Evolutionary conservation across 2,888 invertebrate genomes (phyloP).

Genomic region (Drosophila monieri): DNA sequence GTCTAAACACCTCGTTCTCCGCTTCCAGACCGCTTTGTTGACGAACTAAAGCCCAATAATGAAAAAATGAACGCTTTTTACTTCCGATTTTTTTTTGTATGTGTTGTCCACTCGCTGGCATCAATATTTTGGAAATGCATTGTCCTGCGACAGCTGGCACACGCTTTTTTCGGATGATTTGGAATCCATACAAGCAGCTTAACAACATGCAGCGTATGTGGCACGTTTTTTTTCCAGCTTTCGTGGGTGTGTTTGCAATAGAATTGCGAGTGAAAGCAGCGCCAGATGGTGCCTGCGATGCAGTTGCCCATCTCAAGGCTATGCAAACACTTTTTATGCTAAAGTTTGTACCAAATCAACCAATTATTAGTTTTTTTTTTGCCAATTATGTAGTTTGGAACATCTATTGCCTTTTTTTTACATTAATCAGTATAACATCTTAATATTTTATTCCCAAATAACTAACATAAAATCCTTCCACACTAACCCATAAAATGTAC

Average conservation of each 20-base stretch:
- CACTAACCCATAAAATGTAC: too few relatives aligned
- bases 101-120: constrained; percentile 17
- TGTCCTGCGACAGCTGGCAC: constrained; percentile 71
- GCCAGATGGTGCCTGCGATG: constrained; percentile 55
- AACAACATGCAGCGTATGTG: constrained; percentile 59
- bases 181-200: constrained; percentile 72
- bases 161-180: constrained; percentile 68
- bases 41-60: constrained; percentile 11
- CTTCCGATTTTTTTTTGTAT: constrained; percentile 70
- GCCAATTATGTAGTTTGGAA: background rate
- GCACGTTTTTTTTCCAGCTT: constrained; percentile 37
- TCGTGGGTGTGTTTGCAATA: constrained; percentile 43
- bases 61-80: constrained; percentile 55
- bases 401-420: too few relatives aligned
- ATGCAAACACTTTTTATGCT: background rate
- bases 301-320: constrained; percentile 19
- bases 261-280: constrained; percentile 39
- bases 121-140: constrained; percentile 53
- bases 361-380: background rate
- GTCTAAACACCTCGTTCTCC: constrained; percentile 68
- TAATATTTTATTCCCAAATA: too few relatives aligned
- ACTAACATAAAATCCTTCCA: too few relatives aligned
- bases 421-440: too few relatives aligned
- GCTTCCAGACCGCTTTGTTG: constrained; percentile 14
- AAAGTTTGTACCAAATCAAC: background rate